These are phyloP conservation scores for Pogonophryne albipinna DNA, from an alignment of 2,797 vertebrate genomes.

Conservation along the genomic window DNA sequence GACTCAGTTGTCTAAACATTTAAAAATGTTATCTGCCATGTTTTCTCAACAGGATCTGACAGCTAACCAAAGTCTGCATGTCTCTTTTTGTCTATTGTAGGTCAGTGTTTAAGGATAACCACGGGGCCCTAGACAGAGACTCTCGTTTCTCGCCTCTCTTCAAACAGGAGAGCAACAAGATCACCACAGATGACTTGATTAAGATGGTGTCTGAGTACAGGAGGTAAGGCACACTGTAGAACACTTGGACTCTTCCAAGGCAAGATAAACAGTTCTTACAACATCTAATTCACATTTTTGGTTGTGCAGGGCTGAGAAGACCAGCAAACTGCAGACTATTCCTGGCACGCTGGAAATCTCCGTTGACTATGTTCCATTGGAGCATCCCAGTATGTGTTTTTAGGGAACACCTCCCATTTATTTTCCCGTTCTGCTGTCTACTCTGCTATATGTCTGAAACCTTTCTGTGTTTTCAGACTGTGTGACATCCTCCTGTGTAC, in stretches of 20 bases:
- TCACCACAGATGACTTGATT: slow-evolving; percentile 95
- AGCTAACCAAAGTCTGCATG: background rate
- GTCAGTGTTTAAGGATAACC: slow-evolving; percentile 97
- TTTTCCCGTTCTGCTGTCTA: background rate
- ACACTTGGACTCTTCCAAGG: background rate
- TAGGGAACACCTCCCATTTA: background rate
- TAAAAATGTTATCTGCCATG: background rate
- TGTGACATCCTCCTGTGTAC: slow-evolving; percentile 94
- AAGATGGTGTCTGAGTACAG: slow-evolving; percentile 94
- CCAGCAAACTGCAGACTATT: slow-evolving; percentile 95
- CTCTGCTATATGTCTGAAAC: background rate
- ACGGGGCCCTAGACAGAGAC: slow-evolving; percentile 94
- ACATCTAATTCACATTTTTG: slow-evolving; percentile 3
- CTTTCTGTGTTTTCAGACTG: slow-evolving; percentile 85
- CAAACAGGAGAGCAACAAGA: slow-evolving; percentile 97
- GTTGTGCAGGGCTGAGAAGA: slow-evolving; percentile 92
- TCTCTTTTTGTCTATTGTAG: slow-evolving; percentile 72
- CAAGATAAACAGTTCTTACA: background rate
- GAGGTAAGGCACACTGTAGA: slow-evolving; percentile 81
- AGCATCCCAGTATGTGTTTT: slow-evolving; percentile 92
- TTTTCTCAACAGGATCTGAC: background rate
- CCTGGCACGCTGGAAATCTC: slow-evolving; percentile 93
- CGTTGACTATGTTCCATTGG: slow-evolving; percentile 93
- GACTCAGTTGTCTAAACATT: slow-evolving; percentile 5
- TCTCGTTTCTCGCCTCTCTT: slow-evolving; percentile 96